These are phyloP conservation scores for Eugnorisma glareosa DNA, from an alignment of 2,888 invertebrate species.

Conservation along the genomic window DNA sequence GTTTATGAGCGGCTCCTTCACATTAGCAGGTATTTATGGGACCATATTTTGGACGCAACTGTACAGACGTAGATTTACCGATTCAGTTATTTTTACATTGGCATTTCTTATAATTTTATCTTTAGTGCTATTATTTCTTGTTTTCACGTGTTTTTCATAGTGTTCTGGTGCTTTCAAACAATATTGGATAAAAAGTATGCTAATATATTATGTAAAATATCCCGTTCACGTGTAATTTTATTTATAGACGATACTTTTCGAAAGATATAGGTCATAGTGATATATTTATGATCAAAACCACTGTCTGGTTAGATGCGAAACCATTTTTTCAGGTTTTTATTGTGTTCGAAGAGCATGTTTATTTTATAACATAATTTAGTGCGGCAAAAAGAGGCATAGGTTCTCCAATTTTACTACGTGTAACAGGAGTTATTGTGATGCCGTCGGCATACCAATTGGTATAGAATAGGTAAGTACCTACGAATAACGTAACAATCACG, in stretches of 20 bases:
- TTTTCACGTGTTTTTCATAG: constrained; percentile 23
- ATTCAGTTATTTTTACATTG: constrained; percentile 44
- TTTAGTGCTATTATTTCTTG: constrained; percentile 27
- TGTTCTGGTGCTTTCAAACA: constrained; percentile 33
- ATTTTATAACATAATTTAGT: constrained; percentile 53
- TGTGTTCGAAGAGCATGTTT: constrained; percentile 38
- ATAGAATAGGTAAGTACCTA: constrained; percentile 25
- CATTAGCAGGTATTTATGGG: constrained; percentile 58
- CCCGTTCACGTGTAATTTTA: constrained; percentile 23
- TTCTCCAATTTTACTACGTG: constrained; percentile 23
- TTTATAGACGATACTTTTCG: constrained; percentile 36
- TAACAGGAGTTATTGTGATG: constrained; percentile 39
- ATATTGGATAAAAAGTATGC: constrained; percentile 8
- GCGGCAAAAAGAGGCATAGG: constrained; percentile 23
- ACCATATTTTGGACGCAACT: constrained; percentile 53
- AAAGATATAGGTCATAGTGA: constrained; percentile 39
- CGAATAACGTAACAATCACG: constrained; percentile 66
- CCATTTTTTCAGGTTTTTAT: constrained; percentile 46
- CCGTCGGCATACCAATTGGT: constrained; percentile 46
- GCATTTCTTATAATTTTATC: constrained; percentile 26
- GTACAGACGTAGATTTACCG: constrained; percentile 47
- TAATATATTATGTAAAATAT: constrained; percentile 21
- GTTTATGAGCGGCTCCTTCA: constrained; percentile 66
- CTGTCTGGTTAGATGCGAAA: constrained; percentile 27
- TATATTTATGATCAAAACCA: constrained; percentile 53